phyloP scores from a whole-genome alignment of 1,140 invertebrate genomes.

The Dolichoris vasculosae region DNA sequence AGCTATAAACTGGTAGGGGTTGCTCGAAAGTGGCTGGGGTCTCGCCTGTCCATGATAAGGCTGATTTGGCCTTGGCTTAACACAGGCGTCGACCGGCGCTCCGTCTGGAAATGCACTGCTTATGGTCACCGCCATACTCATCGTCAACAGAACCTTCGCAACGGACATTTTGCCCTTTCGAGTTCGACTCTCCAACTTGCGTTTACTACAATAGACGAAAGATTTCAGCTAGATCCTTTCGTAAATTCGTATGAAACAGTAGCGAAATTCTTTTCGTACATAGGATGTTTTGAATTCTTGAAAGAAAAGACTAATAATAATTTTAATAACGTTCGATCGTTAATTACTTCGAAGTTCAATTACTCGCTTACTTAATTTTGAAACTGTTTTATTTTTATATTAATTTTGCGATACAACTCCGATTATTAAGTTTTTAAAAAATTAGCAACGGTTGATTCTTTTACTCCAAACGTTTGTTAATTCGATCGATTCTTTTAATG shows the following conservation, averaged over 20 bases:
- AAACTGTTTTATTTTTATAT: too few species aligned
- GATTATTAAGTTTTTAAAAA: too few species aligned
- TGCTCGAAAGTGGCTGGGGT: conserved; percentile 77
- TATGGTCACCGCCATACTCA: conserved; percentile 54
- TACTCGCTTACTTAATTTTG: too few species aligned
- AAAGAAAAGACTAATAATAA: background rate
- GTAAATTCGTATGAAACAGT: background rate
- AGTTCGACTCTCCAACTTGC: background rate
- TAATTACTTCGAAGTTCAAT: too few species aligned
- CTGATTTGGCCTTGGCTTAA: conserved; percentile 82
- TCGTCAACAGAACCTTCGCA: conserved; percentile 40
- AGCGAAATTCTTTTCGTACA: background rate
- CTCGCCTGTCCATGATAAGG: conserved; percentile 83
- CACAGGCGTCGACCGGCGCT: conserved; percentile 84
- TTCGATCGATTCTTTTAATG: too few species aligned
- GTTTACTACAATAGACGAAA: background rate
- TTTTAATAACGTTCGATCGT: too few species aligned
- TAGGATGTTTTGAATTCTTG: background rate
- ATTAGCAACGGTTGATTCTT: too few species aligned
- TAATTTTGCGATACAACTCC: too few species aligned
- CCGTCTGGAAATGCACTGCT: conserved; percentile 81
- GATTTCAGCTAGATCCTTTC: background rate
- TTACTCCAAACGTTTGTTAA: too few species aligned
- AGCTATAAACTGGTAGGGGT: conserved; percentile 80
- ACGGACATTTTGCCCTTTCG: conserved; percentile 46